Percentiles rank a stretch among this genome's conserved stretches.
phyloP scores from a whole-genome alignment of 2,113 vertebrate genomes.

The Nematolebias whitei region DNA sequence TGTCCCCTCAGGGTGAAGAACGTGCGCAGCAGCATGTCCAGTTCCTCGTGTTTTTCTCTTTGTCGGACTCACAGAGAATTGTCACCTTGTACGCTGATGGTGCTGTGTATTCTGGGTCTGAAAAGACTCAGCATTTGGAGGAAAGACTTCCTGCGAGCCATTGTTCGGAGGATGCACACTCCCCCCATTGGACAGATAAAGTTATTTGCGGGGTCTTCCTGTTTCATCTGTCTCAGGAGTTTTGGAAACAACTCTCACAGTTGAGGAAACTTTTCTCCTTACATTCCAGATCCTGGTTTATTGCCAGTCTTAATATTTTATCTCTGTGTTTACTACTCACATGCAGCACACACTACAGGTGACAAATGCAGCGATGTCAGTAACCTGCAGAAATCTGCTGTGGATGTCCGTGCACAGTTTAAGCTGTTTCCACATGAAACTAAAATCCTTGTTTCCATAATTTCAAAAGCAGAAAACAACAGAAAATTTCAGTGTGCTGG shows the following conservation, averaged over 20 bases:
- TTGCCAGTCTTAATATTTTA: background rate
- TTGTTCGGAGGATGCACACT: slow-evolving; percentile 49
- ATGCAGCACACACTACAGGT: background rate
- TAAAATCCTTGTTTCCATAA: background rate
- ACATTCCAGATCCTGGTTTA: slow-evolving; percentile 1
- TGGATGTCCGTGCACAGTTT: background rate
- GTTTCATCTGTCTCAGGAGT: slow-evolving; percentile 33
- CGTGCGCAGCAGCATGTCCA: slow-evolving; percentile 61
- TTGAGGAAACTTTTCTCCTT: slow-evolving; percentile 9
- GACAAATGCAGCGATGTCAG: background rate
- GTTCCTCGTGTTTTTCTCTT: slow-evolving; percentile 25
- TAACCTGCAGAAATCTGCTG: background rate
- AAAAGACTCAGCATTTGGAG: slow-evolving; percentile 35
- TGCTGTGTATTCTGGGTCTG: slow-evolving; percentile 21
- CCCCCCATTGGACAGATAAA: slow-evolving; percentile 41
- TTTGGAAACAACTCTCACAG: slow-evolving; percentile 33
- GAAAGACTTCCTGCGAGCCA: slow-evolving; percentile 55
- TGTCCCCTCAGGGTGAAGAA: slow-evolving; percentile 34
- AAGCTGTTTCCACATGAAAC: background rate
- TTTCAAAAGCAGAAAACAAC: background rate
- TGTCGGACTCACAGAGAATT: slow-evolving; percentile 27
- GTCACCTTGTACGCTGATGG: slow-evolving; percentile 15
- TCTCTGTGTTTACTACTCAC: background rate
- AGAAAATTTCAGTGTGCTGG: background rate
- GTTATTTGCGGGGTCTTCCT: slow-evolving; percentile 59